Conservation (phyloP, 2,113 vertebrate species). For the Sinosuthora webbiana region DNA sequence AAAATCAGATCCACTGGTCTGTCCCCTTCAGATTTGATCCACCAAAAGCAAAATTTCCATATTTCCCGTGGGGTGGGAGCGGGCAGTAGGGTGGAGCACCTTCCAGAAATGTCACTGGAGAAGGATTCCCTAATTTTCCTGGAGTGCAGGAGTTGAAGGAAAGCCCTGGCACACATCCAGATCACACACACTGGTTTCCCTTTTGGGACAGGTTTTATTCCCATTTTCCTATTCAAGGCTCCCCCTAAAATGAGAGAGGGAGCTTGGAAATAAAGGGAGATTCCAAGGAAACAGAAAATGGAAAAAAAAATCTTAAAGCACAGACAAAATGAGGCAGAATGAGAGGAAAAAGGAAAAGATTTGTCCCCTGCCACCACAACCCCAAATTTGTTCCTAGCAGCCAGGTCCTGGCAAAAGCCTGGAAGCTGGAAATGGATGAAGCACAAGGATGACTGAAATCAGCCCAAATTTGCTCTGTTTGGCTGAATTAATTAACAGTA, state of each 20-base stretch:
- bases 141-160: background rate
- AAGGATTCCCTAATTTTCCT: background rate
- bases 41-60: background rate
- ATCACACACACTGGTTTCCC: background rate
- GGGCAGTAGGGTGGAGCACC: background rate
- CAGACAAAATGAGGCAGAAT: background rate
- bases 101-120: background rate
- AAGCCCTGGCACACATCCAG: background rate
- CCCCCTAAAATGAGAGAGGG: background rate
- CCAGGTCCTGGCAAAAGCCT: background rate
- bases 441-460: background rate
- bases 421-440: background rate
- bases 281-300: background rate
- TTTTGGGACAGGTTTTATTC: background rate
- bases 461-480: background rate
- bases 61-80: background rate
- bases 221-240: background rate
- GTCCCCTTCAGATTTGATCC: background rate
- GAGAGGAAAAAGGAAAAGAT: background rate
- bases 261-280: background rate
- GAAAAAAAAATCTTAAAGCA: background rate
- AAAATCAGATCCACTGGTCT: background rate
- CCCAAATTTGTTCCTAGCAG: background rate
- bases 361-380: background rate
- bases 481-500: background rate